Evolutionary conservation across 2,797 vertebrate genomes (phyloP), one percentile per base, ranked within the genome.

Genomic region (Amphiprion clarkii): DNA sequence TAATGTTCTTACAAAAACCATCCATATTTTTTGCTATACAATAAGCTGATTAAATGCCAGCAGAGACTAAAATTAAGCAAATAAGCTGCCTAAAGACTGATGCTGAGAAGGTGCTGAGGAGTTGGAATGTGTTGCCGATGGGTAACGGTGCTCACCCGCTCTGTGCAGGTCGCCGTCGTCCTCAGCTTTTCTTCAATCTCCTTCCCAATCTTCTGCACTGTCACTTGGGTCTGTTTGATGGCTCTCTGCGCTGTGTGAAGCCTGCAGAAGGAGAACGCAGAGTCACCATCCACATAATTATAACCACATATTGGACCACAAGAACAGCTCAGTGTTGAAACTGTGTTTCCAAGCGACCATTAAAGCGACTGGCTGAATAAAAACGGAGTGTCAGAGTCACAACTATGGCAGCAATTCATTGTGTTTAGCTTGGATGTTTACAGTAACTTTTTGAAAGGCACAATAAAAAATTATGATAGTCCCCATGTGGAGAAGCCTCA

Each of bases 151-250:
- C 97, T 90, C 92, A 99, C 98, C 96, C 97, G 95, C 36, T 97
- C 96, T 0, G 96, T 99, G 93, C 96, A 97, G 49, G 96, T 90
- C 2, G 96, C 97, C 0, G 97, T 97, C 61, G 97, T 96, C 90
- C 96, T 94, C 52, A 99, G 94, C 80, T 97, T 99, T 82, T 99
- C 98, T 92, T 99, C 98, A n/a, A 99, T 99, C 94, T 99, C 97
- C 88, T 96, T 98, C 83, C 98, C 98, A 70, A 98, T 97, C 91
- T 95, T 99, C 93, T 99, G 98, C 89, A 99, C 98, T 0, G 97
- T 99, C 91, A 98, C 96, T 94, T 99, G 98, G 92, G 97, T 99
- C 95, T 99, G 98, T 93, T 99, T 99, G 94, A 99, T 99, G 94
- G 97, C 98, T 94, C 97, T 96, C 88, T 99, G 98, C 66, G 98